Evolutionary conservation across 2,888 invertebrate genomes (phyloP).

Genomic region (Ophion ventricosus): DNA sequence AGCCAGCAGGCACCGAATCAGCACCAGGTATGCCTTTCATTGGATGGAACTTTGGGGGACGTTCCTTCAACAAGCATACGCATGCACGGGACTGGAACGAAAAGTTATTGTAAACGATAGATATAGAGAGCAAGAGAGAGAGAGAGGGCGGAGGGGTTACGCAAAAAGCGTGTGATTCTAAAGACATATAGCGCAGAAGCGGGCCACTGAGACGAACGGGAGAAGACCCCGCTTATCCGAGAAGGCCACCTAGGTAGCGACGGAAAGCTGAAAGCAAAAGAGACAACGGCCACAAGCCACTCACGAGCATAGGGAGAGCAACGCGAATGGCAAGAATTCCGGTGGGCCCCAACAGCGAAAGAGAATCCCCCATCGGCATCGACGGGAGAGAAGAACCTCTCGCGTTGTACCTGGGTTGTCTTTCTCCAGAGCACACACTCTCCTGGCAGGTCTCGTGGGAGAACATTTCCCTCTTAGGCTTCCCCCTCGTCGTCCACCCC

Average conservation of each 20-base stretch:
- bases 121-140: constrained; percentile 35
- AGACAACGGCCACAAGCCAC: constrained; percentile 24
- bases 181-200: constrained; percentile 32
- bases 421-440: constrained; percentile 29
- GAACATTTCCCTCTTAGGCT: background rate
- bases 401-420: constrained; percentile 22
- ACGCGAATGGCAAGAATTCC: constrained; percentile 65
- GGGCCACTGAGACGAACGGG: constrained; percentile 10
- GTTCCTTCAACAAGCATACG: constrained; percentile 38
- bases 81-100: constrained; percentile 23
- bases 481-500: too few relatives aligned
- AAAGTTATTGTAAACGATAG: constrained; percentile 54
- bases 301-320: constrained; percentile 40
- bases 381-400: constrained; percentile 39
- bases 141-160: constrained; percentile 11
- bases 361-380: constrained; percentile 22
- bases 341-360: constrained; percentile 46
- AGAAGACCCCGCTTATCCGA: constrained; percentile 39
- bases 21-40: too few relatives aligned
- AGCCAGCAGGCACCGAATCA: too few relatives aligned
- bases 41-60: constrained; percentile 41
- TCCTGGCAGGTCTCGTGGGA: constrained; percentile 12
- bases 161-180: constrained; percentile 56
- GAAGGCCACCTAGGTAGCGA: constrained; percentile 63
- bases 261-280: constrained; percentile 56